Base-by-base conservation (phyloP, 2,888 invertebrate species). In the Pyrrhosoma nymphula region DNA sequence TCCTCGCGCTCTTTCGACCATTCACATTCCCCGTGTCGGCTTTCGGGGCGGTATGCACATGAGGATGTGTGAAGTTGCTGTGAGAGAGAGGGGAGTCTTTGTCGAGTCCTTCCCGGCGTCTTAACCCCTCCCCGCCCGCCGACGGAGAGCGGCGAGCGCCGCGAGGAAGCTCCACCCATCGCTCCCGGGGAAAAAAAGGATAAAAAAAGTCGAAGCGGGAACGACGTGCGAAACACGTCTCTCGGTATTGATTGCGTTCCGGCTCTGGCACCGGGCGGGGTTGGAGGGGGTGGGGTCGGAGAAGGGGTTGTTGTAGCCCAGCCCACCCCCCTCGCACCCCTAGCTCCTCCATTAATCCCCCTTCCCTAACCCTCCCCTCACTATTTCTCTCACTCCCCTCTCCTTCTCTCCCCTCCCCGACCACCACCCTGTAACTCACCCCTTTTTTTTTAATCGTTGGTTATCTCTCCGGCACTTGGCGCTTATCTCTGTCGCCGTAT, bases 201-300 rank as follows among this genome's bases (percentile, higher is more conserved):
- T 69, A 69, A 93, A 82, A 93, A 69, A 60, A 60, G 60, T 3
- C 91, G 63, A 91, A 91, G 63, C 91, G 89, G 56, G 56, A 89
- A 89, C 63, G 91, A 91, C 69, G 93, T 93, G 93, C 69, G 93
- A 93, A 93, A 93, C 93, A 93, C 47, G 93, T 93, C 93, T 93
- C 93, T 23, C 47, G 93, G 93, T 93, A 93, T 93, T 93, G 93
- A 93, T 93, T 93, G 93, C 47, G 69, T 39, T 35, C 69, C 69
- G 39, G 63, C 63, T 6, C 26, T 10, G 93, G 93, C 39, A 8
- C 35, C 6, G 39, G 60, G 63, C 56, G 60, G 47, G 16, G 30
- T 16, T 26, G 63, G 18, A 35, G 39, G 16, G 63, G 60, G 35
- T 4, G 35, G 12, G 2, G 35, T 26, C 69, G 69, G 39, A 23